Evolutionary conservation across 2,113 vertebrate species (phyloP).

Genomic region (Python bivittatus): DNA sequence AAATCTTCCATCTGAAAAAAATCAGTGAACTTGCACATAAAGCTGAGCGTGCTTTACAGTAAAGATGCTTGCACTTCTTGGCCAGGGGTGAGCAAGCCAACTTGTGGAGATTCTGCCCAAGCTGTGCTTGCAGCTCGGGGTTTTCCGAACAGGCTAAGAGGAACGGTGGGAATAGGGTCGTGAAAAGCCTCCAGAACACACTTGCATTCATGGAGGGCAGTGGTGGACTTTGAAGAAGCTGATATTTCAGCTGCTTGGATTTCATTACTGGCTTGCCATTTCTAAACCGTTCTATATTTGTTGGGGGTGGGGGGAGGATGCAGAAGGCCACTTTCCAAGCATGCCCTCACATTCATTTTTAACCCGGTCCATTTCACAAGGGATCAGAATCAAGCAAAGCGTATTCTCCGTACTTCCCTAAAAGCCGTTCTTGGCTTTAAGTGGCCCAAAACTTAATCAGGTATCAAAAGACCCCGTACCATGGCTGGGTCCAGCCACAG

Average conservation of each 20-base stretch:
- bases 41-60: no score
- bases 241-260: neutral
- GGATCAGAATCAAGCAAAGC: neutral
- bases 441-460: neutral
- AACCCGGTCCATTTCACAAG: neutral
- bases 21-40: no score
- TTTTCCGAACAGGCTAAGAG: neutral
- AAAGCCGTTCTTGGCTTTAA: neutral
- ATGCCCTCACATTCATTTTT: neutral
- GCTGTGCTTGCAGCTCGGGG: neutral
- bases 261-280: neutral
- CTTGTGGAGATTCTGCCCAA: neutral
- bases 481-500: neutral
- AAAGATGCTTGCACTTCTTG: no score
- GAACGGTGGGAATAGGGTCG: neutral
- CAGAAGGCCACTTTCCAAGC: neutral
- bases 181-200: neutral
- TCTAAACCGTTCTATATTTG: neutral
- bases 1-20: no score
- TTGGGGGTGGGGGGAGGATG: neutral
- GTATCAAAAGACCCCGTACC: neutral
- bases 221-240: neutral
- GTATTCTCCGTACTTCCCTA: neutral
- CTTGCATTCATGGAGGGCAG: neutral
- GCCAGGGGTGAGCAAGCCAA: no score